Evolutionary conservation across 92 coral and sea anemone genomes (phyloP).

Genomic region (Porites divaricata): DNA sequence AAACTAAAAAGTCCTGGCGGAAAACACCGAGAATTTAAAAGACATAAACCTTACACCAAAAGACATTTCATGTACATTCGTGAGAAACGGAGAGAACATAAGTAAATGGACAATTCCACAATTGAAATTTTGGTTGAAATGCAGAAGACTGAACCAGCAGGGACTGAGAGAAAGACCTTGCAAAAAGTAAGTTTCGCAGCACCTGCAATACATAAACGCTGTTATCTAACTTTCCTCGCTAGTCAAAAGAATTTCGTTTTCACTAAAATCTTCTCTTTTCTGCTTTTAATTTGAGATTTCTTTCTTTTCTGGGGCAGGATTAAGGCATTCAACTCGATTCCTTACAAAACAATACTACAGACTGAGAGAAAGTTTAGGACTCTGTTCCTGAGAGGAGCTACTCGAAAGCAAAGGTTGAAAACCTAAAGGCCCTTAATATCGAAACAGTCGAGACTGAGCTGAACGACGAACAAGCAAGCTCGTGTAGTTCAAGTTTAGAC

Average conservation of each 20-base stretch:
- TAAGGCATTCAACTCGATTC: constrained; percentile 29
- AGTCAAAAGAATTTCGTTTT: too few relatives aligned
- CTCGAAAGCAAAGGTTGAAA: constrained; percentile 41
- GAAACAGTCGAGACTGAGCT: too few relatives aligned
- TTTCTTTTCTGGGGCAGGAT: constrained; percentile 23
- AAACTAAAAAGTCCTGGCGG: too few relatives aligned
- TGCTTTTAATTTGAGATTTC: not conserved
- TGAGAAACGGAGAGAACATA: not conserved
- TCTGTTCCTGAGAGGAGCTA: constrained; percentile 39
- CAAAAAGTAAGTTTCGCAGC: too few relatives aligned
- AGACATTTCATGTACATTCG: constrained; percentile 9
- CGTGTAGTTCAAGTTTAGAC: not conserved
- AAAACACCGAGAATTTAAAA: too few relatives aligned
- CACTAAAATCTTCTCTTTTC: too few relatives aligned
- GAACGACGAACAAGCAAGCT: too few relatives aligned
- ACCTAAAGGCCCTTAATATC: not conserved
- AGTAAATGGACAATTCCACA: too few relatives aligned
- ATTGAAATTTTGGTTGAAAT: too few relatives aligned
- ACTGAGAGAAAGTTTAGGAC: constrained; percentile 29
- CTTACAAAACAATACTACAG: not conserved
- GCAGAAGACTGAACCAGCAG: not conserved
- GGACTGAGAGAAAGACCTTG: not conserved
- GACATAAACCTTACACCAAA: not conserved
- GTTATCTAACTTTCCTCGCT: not conserved
- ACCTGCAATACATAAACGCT: not conserved